Percentiles rank a stretch among this genome's conserved stretches.
Conservation (phyloP, 1,140 invertebrate genomes). For the Oedothorax gibbosus region DNA sequence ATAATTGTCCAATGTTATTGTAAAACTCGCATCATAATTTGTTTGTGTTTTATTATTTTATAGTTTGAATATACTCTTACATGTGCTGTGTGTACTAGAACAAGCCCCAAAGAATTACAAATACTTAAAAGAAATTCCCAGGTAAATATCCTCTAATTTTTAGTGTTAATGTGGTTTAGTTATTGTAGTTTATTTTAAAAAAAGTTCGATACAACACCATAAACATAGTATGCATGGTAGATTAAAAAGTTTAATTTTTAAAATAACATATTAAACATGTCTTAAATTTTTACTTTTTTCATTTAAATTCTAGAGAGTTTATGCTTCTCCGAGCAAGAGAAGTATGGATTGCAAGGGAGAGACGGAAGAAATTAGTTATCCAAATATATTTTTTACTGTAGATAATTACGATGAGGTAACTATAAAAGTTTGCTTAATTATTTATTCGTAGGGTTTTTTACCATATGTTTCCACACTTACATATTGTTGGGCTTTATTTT, state of each 20-base stretch:
- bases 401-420: constrained; percentile 98
- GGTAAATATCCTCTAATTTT: constrained; percentile 67
- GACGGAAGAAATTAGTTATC: constrained; percentile 98
- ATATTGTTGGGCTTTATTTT: no score
- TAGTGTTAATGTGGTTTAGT: neutral
- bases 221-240: neutral
- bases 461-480: no score
- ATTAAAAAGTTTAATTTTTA: neutral
- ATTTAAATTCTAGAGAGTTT: constrained; percentile 77
- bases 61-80: constrained; percentile 96
- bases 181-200: neutral
- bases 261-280: no score
- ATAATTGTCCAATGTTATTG: no score
- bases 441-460: no score
- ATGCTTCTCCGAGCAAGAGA: constrained; percentile 94
- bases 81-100: constrained; percentile 96
- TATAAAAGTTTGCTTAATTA: neutral
- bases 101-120: constrained; percentile 96
- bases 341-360: constrained; percentile 99
- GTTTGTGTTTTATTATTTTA: constrained; percentile 59
- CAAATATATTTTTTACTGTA: constrained; percentile 98
- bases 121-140: constrained; percentile 93
- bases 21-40: neutral
- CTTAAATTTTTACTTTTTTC: neutral
- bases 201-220: neutral